Conservation (phyloP, 1,140 invertebrate genomes). For the Pogonomyrmex californicus region DNA sequence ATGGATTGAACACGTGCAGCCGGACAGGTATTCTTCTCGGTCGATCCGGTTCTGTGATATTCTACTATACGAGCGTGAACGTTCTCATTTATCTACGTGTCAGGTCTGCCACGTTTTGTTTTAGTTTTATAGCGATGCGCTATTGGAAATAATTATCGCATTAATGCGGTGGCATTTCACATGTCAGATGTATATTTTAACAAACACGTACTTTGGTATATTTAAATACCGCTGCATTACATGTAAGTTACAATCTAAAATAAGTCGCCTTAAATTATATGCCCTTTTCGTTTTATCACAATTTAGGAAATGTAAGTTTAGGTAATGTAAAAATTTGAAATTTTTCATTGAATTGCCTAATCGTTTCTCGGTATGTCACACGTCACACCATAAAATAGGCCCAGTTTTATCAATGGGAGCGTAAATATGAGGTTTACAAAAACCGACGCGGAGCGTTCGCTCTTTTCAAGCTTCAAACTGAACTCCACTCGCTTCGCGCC, state of each 20-base stretch:
- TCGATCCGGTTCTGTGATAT: slow-evolving; percentile 28
- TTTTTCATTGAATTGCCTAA: background rate
- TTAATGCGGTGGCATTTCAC: background rate
- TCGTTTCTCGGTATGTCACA: background rate
- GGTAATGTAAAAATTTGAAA: too few species aligned
- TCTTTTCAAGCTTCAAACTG: slow-evolving; percentile 32
- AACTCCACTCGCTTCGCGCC: background rate
- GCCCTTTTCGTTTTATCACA: background rate
- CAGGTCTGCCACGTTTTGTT: slow-evolving; percentile 13
- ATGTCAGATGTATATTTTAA: slow-evolving; percentile 7
- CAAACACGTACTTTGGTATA: background rate
- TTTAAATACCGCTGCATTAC: background rate
- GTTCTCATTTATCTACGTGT: slow-evolving; percentile 23
- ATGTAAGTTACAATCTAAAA: background rate
- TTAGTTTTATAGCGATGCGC: background rate
- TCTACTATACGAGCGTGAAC: background rate
- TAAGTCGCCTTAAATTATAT: background rate
- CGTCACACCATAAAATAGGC: background rate
- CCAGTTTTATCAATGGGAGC: background rate
- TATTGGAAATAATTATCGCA: slow-evolving; percentile 49
- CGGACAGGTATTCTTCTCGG: slow-evolving; percentile 13
- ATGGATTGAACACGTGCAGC: slow-evolving; percentile 9
- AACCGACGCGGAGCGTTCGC: background rate
- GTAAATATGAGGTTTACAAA: background rate
- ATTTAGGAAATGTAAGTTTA: background rate